phyloP scores from a whole-genome alignment of 2,888 invertebrate genomes.

The Neoscelio sp. region DNA sequence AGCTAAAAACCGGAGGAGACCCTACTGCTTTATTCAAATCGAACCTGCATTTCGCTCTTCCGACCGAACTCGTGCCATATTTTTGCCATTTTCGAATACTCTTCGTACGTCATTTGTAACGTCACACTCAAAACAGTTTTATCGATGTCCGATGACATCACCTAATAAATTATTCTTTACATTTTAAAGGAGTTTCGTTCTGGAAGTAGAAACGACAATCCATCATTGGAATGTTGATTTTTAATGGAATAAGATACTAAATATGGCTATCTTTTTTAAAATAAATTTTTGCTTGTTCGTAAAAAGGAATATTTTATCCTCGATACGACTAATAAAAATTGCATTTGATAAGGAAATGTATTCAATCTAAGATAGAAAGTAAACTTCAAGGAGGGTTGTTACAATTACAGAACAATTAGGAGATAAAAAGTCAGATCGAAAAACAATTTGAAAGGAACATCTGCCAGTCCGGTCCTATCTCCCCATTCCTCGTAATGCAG shows the following conservation, averaged over 20 bases:
- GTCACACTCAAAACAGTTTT: conserved; percentile 37
- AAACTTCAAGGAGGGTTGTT: conserved; percentile 30
- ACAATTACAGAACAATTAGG: conserved; percentile 56
- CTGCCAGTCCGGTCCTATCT: conserved; percentile 48
- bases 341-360: too few relatives aligned
- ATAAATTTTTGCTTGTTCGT: too few relatives aligned
- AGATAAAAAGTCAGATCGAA: conserved; percentile 57
- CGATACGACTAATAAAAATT: too few relatives aligned
- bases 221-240: too few relatives aligned
- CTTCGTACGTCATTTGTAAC: conserved; percentile 36
- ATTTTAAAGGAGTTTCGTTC: conserved; percentile 40
- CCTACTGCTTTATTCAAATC: conserved; percentile 62
- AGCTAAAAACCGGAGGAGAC: conserved; percentile 57
- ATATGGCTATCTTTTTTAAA: too few relatives aligned
- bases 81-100: conserved; percentile 26
- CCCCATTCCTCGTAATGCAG: conserved; percentile 57
- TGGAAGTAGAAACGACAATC: too few relatives aligned
- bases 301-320: too few relatives aligned
- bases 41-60: conserved; percentile 32
- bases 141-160: conserved; percentile 32
- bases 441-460: conserved; percentile 64
- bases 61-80: conserved; percentile 28
- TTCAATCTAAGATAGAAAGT: background rate
- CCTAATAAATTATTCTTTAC: conserved; percentile 35
- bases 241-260: too few relatives aligned